Base-by-base conservation (phyloP, 2,888 invertebrate genomes). In the Nemurella pictetii region DNA sequence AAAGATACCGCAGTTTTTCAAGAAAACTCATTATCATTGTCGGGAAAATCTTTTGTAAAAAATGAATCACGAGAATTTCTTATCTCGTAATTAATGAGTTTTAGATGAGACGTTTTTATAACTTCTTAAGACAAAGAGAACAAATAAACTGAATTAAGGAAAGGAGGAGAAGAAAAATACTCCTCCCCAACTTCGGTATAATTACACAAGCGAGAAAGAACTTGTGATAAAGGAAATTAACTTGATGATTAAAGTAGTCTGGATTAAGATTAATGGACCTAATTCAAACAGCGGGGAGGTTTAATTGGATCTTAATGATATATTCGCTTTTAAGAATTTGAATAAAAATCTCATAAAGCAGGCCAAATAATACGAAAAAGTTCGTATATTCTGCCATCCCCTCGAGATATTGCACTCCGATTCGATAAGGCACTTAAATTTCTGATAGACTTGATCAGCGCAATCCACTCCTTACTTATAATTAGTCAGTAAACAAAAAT, bases 241-340 rank as follows among this genome's bases (percentile, higher is more conserved):
- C 72, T 82, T 30, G 32, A 25, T n/a, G 55, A 55, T 25, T 72
- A 72, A 82, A 55, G 82, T 72, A 72, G 82, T 72, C n/a, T 81
- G 80, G 85, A 74, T 80, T 81, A 84, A 85, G 84, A 85, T 85
- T 84, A 84, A 85, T 85, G 85, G 84, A 85, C 27, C 83, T 75
- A 75, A 85, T 80, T 77, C 82, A 82, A 78, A 28, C 72, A 5
- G 28, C 26, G 80, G 29, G 80, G n/a, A 55, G 32, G n/a, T 35
- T 80, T 72, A 82, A 82, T 82, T 82, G 82, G 82, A 82, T 82
- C 27, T 82, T 55, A 82, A 82, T 82, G 28, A 82, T 72, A n/a
- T 72, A 82, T 30, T 30, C 28, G 55, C 55, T 72, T 28, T 82
- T 28, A 15, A 36, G 55, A 72, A 82, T 72, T 72, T 29, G 28